phyloP scores from a whole-genome alignment of 2,113 vertebrate species.

The Hucho hucho region DNA sequence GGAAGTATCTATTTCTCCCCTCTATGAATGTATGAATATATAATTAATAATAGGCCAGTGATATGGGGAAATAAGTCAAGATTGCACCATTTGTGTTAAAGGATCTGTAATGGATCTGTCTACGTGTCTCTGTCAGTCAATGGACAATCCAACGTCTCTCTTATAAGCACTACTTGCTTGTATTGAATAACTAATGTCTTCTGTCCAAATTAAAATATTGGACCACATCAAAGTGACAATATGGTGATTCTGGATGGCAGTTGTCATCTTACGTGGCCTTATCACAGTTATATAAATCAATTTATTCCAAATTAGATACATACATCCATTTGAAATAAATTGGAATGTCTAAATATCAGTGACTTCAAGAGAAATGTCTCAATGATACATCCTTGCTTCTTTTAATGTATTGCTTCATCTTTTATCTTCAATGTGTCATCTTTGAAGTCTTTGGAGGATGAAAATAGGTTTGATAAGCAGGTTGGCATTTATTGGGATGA shows the following conservation, averaged over 20 bases:
- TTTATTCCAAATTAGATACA: constrained; percentile 32
- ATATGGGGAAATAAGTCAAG: not conserved
- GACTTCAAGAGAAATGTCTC: too few species aligned
- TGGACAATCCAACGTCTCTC: constrained; percentile 46
- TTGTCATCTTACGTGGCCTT: constrained; percentile 38
- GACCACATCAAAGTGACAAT: constrained; percentile 32
- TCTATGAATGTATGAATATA: constrained; percentile 44
- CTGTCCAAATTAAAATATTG: constrained; percentile 38
- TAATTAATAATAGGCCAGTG: constrained; percentile 14
- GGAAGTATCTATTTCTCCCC: constrained; percentile 23
- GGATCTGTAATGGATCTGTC: constrained; percentile 37
- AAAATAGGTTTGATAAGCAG: too few species aligned
- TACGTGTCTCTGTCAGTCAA: constrained; percentile 49
- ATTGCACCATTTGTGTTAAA: not conserved
- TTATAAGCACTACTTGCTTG: constrained; percentile 24
- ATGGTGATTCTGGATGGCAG: constrained; percentile 36
- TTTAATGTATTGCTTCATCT: too few species aligned
- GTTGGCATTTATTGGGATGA: too few species aligned
- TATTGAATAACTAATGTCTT: constrained; percentile 57
- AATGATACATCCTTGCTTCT: too few species aligned
- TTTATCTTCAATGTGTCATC: too few species aligned
- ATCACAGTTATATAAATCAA: constrained; percentile 35
- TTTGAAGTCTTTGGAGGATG: too few species aligned
- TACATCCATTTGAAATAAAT: constrained; percentile 28
- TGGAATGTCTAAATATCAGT: not conserved